Evolutionary conservation across 2,113 vertebrate genomes (phyloP).

Genomic region (Nerophis lumbriciformis): DNA sequence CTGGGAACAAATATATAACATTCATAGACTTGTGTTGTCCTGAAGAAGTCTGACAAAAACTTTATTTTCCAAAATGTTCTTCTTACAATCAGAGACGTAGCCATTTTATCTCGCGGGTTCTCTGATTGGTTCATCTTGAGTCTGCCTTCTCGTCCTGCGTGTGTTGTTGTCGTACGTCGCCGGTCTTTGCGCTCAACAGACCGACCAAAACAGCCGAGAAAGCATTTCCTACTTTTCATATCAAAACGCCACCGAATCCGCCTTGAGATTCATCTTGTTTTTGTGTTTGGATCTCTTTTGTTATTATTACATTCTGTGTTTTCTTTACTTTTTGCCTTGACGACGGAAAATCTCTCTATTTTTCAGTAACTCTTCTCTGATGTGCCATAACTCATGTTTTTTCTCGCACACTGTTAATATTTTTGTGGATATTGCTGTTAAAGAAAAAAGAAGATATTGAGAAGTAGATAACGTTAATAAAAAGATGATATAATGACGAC

Average conservation of each 20-base stretch:
- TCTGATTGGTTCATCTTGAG: conserved; percentile 49
- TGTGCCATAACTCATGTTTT: conserved; percentile 77
- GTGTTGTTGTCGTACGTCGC: too few species aligned
- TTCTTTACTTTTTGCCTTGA: conserved; percentile 69
- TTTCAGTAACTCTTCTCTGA: conserved; percentile 76
- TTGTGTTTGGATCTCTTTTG: conserved; percentile 65
- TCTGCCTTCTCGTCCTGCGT: conserved; percentile 56
- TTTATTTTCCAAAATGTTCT: conserved; percentile 11
- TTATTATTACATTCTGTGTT: conserved; percentile 62
- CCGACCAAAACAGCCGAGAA: too few species aligned
- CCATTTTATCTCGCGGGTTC: background rate
- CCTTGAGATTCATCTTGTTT: conserved; percentile 42
- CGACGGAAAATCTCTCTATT: conserved; percentile 75
- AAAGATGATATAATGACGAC: conserved; percentile 62
- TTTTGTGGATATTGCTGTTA: conserved; percentile 77
- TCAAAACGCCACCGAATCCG: conserved; percentile 35
- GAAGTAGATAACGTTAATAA: conserved; percentile 71
- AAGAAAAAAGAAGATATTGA: conserved; percentile 66
- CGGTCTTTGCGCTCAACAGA: too few species aligned
- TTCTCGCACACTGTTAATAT: conserved; percentile 81
- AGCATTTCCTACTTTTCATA: conserved; percentile 27
- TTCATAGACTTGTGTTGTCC: conserved; percentile 36
- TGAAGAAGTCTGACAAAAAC: conserved; percentile 25
- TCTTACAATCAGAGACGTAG: conserved; percentile 40
- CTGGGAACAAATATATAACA: conserved; percentile 13